These are phyloP conservation scores for Numida meleagris DNA, from an alignment of 2,113 vertebrate species.

Conservation along the genomic window DNA sequence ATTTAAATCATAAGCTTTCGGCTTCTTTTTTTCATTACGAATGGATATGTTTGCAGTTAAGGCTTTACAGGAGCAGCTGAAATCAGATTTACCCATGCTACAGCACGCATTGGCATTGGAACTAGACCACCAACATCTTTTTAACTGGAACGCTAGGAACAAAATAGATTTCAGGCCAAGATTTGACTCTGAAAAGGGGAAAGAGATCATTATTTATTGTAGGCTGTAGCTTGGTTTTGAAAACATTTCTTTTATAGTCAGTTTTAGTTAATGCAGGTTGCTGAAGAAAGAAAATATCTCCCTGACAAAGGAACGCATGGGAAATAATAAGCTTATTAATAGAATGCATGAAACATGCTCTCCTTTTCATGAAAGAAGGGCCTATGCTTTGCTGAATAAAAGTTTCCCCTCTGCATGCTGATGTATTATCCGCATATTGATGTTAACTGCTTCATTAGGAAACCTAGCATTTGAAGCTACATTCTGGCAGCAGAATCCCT, in stretches of 20 bases:
- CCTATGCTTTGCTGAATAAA: conserved; percentile 56
- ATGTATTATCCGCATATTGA: conserved; percentile 9
- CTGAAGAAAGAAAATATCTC: conserved; percentile 70
- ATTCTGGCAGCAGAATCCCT: conserved; percentile 6
- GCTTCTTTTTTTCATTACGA: neutral
- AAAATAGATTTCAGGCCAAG: conserved; percentile 58
- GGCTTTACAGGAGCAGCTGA: conserved; percentile 55
- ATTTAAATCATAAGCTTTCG: conserved; percentile 53
- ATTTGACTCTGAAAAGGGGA: conserved; percentile 39
- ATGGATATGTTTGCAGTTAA: conserved; percentile 32
- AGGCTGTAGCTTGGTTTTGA: conserved; percentile 67
- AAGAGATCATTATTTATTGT: conserved; percentile 63
- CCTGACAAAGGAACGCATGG: conserved; percentile 57
- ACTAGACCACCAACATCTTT: conserved; percentile 76
- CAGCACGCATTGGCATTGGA: conserved; percentile 36
- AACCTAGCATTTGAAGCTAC: neutral
- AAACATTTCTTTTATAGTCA: conserved; percentile 71
- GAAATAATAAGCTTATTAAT: conserved; percentile 73
- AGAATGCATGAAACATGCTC: conserved; percentile 48
- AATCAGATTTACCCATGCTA: conserved; percentile 54
- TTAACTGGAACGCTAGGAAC: conserved; percentile 43
- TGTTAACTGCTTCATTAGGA: conserved; percentile 45
- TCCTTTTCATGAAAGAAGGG: conserved; percentile 67
- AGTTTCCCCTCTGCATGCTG: conserved; percentile 49
- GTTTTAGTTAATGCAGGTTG: conserved; percentile 71